Evolutionary conservation across 2,797 vertebrate genomes (phyloP).

Genomic region (Masticophis lateralis): DNA sequence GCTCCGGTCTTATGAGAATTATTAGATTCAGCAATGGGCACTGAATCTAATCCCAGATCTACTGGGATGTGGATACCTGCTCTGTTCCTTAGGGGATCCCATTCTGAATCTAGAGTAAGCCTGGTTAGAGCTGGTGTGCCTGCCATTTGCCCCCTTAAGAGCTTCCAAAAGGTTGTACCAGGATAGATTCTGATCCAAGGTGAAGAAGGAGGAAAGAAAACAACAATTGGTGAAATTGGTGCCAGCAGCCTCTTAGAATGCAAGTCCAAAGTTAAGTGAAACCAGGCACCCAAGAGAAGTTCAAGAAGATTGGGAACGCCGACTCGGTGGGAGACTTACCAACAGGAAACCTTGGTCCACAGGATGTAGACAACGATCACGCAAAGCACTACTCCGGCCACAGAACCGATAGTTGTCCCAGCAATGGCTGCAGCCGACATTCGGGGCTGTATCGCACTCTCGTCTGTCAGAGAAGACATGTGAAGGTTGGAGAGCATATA

Average conservation of each 20-base stretch:
- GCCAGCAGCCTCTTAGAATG: background rate
- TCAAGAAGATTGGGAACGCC: background rate
- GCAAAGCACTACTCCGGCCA: background rate
- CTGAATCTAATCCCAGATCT: background rate
- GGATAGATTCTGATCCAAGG: background rate
- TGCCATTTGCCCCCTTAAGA: background rate
- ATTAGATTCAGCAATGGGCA: background rate
- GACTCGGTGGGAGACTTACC: constrained; percentile 28
- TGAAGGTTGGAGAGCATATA: background rate
- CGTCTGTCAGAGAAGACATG: background rate
- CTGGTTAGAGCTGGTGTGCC: background rate
- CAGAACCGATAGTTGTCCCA: constrained; percentile 1
- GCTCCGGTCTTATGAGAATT: background rate
- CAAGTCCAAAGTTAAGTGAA: background rate
- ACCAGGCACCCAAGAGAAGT: background rate
- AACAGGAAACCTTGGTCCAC: background rate
- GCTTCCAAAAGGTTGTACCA: background rate
- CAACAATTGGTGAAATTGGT: background rate
- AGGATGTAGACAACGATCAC: constrained; percentile 17
- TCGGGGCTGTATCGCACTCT: background rate
- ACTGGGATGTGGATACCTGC: background rate
- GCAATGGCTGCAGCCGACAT: constrained; percentile 4
- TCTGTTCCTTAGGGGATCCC: background rate
- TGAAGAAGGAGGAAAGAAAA: background rate
- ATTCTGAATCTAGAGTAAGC: background rate